Conservation (phyloP, 2,113 vertebrate genomes). For the Pseudopodoces humilis region DNA sequence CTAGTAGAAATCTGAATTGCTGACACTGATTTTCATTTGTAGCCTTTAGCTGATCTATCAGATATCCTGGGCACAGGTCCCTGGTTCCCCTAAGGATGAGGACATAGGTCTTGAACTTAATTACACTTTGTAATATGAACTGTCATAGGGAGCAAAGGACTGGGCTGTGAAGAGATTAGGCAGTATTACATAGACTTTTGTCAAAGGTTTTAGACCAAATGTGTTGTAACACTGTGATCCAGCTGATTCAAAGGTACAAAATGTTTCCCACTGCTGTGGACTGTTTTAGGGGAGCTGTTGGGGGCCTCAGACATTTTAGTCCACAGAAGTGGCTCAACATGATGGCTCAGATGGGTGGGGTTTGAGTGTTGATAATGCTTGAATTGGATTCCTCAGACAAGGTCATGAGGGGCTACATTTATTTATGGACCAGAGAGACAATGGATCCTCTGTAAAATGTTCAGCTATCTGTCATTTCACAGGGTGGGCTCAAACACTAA, state of each 20-base stretch:
- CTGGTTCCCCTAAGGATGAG: neutral
- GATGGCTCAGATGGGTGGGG: neutral
- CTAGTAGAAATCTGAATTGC: neutral
- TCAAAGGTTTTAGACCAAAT: neutral
- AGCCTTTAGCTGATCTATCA: neutral
- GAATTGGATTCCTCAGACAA: rapidly evolving
- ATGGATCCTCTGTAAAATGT: rapidly evolving
- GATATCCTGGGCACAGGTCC: neutral
- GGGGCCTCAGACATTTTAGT: neutral
- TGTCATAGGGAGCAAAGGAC: neutral
- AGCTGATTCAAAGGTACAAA: neutral
- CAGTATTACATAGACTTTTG: neutral
- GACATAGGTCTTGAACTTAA: neutral
- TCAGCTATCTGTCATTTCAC: neutral
- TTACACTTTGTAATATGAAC: neutral
- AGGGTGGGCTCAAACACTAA: neutral
- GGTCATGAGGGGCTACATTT: neutral
- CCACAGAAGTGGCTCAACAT: rapidly evolving
- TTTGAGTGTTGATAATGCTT: neutral
- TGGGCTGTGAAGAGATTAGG: neutral
- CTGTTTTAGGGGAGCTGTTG: neutral
- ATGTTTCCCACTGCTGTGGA: rapidly evolving
- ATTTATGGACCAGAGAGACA: neutral
- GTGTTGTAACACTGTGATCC: rapidly evolving
- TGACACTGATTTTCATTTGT: neutral